phyloP scores from a whole-genome alignment of 2,113 vertebrate genomes.

The Notarius lentiginosus region DNA sequence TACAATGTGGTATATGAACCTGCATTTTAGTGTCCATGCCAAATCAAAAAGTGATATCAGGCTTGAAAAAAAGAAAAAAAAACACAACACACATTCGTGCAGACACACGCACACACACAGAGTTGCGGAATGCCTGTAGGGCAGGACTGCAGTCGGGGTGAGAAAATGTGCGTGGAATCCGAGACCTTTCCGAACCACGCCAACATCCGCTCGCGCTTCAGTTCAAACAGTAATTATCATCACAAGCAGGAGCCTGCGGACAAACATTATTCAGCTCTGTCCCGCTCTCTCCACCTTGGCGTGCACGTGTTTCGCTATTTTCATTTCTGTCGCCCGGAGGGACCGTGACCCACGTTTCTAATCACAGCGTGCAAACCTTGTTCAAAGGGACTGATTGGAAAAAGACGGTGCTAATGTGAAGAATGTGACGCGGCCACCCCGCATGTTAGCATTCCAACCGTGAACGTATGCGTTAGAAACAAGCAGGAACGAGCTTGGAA shows the following conservation, averaged over 20 bases:
- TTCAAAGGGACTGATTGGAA: conserved; percentile 44
- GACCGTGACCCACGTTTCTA: conserved; percentile 36
- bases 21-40: background rate
- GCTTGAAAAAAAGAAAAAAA: background rate
- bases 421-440: conserved; percentile 41
- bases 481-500: conserved; percentile 31
- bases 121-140: conserved; percentile 55
- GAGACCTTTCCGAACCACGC: conserved; percentile 55
- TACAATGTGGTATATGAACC: background rate
- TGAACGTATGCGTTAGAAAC: conserved; percentile 33
- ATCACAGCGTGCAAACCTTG: conserved; percentile 37
- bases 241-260: conserved; percentile 32
- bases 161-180: conserved; percentile 59
- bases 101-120: conserved; percentile 19
- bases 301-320: conserved; percentile 57
- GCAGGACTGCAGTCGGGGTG: conserved; percentile 38
- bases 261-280: conserved; percentile 38
- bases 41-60: background rate
- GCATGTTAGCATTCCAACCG: conserved; percentile 39
- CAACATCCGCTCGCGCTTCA: conserved; percentile 34
- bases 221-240: conserved; percentile 50
- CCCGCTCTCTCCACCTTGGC: conserved; percentile 35
- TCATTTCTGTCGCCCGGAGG: conserved; percentile 32
- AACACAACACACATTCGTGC: background rate
- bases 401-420: conserved; percentile 45